Base-by-base conservation (phyloP, 2,797 vertebrate species). In the Trematomus bernacchii region DNA sequence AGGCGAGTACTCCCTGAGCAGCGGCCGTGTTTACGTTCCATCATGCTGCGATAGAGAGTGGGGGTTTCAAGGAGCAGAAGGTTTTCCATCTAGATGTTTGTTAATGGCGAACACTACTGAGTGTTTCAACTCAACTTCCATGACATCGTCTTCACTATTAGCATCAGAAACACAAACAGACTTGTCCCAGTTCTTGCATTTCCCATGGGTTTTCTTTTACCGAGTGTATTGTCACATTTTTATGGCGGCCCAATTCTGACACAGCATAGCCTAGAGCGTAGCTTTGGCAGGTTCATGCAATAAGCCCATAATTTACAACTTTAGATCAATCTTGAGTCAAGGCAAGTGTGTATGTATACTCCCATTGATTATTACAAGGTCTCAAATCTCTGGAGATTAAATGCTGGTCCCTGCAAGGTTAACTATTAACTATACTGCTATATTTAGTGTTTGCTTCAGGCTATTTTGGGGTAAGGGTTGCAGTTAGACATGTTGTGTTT, bases 221-320 rank as follows among this genome's bases (percentile, higher is more conserved):
- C 9, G 6, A 59, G 13, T 3, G 8, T 62, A 23, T 16, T 19
- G 18, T 21, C 37, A 27, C 0, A 23, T 43, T 30, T 27, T 46
- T 44, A 6, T 27, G 21, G 42, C 43, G 50, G 44, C 2, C 1
- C 37, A 33, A 2, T 6, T 59, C 46, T 21, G 65, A 48, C 68
- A 27, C 2, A 8, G 4, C 51, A 43, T 10, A 2, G 12, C 52
- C 0, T 23, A 16, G 16, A 63, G 30, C 16, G 8, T 5, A 48
- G 27, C 57, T 67, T 68, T 18, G 18, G 46, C 0, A 5, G 57
- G 43, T 42, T 48, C 58, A 55, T 40, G 58, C 46, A 18, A 14
- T 42, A 64, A 48, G 30, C n/a, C n/a, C 23, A 13, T 59, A 59
- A 59, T 52, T 12, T 43, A 48, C 18, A 44, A 14, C 71, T 30